phyloP scores from a whole-genome alignment of 1,140 invertebrate species.

The Tigriopus japonicus region DNA sequence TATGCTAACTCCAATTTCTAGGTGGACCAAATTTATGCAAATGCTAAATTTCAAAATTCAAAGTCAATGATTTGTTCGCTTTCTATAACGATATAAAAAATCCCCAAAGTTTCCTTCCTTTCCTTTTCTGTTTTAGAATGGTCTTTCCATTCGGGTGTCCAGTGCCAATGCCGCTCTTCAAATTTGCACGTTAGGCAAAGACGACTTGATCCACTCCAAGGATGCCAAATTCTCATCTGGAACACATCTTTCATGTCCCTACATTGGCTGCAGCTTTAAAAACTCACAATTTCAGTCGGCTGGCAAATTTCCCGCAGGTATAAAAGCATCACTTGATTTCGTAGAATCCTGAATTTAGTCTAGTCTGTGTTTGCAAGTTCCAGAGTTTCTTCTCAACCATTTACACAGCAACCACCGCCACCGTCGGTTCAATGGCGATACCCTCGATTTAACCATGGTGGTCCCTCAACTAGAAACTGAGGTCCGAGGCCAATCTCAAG shows the following conservation, averaged over 20 bases:
- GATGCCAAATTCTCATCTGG: constrained; percentile 13
- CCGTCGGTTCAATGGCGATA: constrained; percentile 8
- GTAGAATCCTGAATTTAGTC: not conserved
- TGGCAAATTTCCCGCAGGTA: constrained; percentile 13
- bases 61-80: too few relatives aligned
- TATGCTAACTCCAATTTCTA: too few relatives aligned
- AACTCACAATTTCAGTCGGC: constrained; percentile 13
- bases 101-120: too few relatives aligned
- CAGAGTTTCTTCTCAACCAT: constrained; percentile 13
- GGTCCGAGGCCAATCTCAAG: not conserved
- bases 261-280: constrained; percentile 9
- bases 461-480: constrained; percentile 8
- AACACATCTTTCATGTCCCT: constrained; percentile 9
- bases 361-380: not conserved
- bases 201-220: constrained; percentile 8
- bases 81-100: not conserved
- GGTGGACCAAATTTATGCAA: too few relatives aligned
- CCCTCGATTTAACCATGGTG: constrained; percentile 9
- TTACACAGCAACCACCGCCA: constrained; percentile 10
- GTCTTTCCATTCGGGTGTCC: not conserved
- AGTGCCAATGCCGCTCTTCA: not conserved
- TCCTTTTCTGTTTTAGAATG: not conserved
- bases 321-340: not conserved
- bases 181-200: constrained; percentile 9
- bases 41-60: too few relatives aligned